These are phyloP conservation scores for Calephelis virginiensis DNA, from an alignment of 1,140 invertebrate species.

Conservation along the genomic window DNA sequence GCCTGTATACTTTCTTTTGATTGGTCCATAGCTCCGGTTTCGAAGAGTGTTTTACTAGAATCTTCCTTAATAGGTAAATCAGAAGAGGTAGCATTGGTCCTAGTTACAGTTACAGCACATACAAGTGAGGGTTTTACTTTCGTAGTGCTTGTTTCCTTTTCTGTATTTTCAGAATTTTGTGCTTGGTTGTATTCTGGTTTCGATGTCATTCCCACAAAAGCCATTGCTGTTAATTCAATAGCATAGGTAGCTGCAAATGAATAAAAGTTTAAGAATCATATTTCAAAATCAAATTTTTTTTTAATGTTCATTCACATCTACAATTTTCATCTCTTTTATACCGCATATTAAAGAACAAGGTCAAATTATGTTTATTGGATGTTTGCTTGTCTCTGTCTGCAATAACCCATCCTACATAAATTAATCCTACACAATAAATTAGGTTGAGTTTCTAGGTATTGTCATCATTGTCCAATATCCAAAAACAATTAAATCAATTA, in stretches of 20 bases:
- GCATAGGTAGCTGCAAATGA: constrained; percentile 57
- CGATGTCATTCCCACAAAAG: constrained; percentile 63
- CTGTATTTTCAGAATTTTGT: constrained; percentile 49
- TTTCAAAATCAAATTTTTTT: too few relatives aligned
- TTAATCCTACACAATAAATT: too few relatives aligned
- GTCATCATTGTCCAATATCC: too few relatives aligned
- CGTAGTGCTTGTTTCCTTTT: constrained; percentile 50
- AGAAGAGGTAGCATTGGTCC: constrained; percentile 44
- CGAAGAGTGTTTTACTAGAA: constrained; percentile 65
- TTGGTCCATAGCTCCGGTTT: constrained; percentile 49
- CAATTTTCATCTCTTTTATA: too few relatives aligned
- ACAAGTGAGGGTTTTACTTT: constrained; percentile 65
- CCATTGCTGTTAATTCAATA: constrained; percentile 64
- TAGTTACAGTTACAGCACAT: constrained; percentile 59
- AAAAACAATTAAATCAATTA: too few relatives aligned
- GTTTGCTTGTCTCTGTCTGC: too few relatives aligned
- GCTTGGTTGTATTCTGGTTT: constrained; percentile 58
- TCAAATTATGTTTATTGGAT: too few relatives aligned
- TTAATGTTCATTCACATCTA: too few relatives aligned
- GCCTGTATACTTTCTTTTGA: constrained; percentile 67
- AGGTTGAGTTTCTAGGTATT: too few relatives aligned
- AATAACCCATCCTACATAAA: too few relatives aligned
- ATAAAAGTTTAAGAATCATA: background rate
- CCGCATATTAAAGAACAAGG: too few relatives aligned
- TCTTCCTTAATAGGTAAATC: constrained; percentile 61